A percentile compares a stretch with the other conserved stretches of the same genome.
Evolutionary conservation across 2,797 vertebrate species (phyloP).

Genomic region (Jordanella pulchra): DNA sequence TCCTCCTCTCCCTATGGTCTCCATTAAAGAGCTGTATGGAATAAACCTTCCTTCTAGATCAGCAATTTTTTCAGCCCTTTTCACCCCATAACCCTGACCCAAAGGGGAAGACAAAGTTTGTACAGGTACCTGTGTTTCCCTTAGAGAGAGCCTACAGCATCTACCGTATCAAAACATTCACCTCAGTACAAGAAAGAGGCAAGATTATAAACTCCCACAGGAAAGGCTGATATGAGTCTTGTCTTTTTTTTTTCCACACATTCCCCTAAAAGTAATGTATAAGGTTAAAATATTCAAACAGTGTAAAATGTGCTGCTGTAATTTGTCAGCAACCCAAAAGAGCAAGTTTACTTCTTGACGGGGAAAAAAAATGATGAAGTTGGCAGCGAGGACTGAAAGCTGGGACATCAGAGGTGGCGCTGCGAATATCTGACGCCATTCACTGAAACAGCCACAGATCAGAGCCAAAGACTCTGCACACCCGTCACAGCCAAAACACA

Average conservation of each 20-base stretch:
- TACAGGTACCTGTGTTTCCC: slow-evolving; percentile 31
- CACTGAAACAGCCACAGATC: slow-evolving; percentile 58
- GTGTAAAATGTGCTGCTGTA: slow-evolving; percentile 61
- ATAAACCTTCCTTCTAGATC: slow-evolving; percentile 50
- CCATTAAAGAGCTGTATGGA: slow-evolving; percentile 65
- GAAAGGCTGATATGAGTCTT: slow-evolving; percentile 19
- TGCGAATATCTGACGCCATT: slow-evolving; percentile 69
- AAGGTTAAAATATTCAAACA: slow-evolving; percentile 70
- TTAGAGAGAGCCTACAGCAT: slow-evolving; percentile 38
- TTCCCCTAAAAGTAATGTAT: slow-evolving; percentile 26
- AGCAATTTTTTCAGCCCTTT: slow-evolving; percentile 44
- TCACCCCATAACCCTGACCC: slow-evolving; percentile 49
- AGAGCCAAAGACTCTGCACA: slow-evolving; percentile 56
- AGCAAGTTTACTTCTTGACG: slow-evolving; percentile 72
- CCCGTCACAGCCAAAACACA: slow-evolving; percentile 48
- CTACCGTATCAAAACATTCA: slow-evolving; percentile 33
- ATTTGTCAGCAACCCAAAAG: slow-evolving; percentile 76
- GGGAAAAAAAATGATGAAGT: slow-evolving; percentile 71
- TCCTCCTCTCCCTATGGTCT: slow-evolving; percentile 72
- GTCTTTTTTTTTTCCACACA: slow-evolving; percentile 21
- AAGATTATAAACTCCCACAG: slow-evolving; percentile 44
- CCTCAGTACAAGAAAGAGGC: slow-evolving; percentile 31
- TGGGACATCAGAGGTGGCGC: slow-evolving; percentile 61
- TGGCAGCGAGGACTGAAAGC: slow-evolving; percentile 60
- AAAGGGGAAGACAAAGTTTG: slow-evolving; percentile 21